Base-by-base conservation (phyloP, 2,797 vertebrate genomes). In the Molossus alvarezi region DNA sequence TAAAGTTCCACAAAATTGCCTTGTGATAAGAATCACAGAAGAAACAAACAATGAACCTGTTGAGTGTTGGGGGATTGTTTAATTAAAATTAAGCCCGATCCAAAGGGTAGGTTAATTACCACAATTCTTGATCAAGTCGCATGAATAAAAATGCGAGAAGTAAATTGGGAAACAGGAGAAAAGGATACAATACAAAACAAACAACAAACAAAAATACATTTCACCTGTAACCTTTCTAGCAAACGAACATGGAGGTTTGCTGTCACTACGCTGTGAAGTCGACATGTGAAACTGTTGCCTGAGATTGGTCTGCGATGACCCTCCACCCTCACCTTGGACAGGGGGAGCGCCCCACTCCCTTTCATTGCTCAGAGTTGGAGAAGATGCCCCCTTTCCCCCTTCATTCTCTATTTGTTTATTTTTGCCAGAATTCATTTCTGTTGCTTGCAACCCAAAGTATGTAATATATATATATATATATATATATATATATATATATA, bases 21-120 rank as follows among this genome's bases (percentile, higher is more conserved):
- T 92, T 84, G 77, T 89, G 96, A 96, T 98, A 96, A 96, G 97
- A 95, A 88, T 71, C 94, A 57, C 75, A 91, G 90, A 92, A 96
- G 93, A 96, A 97, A 94, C 88, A 96, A 96, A 97, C 95, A 90
- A 88, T 97, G 93, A 96, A 65, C 83, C 91, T 96, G 48, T 90
- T 64, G 67, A 93, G 95, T 55, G 48, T 29, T 76, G 48, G 94
- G 93, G 89, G 80, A 62, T 15, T 84, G 76, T 95, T 94, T 97
- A 97, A 97, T 97, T 98, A 98, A 97, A 97, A 97, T 94, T 94
- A 96, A 97, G 64, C 84, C 80, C 82, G 72, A 96, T 94, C 94
- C n/a, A 85, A 95, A 93, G 76, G 57, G 80, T 93, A 84, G 86
- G 88, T 96, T 97, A 97, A 97, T 97, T 94, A 96, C 89, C 96